Evolutionary conservation across 2,888 invertebrate species (phyloP).

Genomic region (Lordiphosa andalusiaca): DNA sequence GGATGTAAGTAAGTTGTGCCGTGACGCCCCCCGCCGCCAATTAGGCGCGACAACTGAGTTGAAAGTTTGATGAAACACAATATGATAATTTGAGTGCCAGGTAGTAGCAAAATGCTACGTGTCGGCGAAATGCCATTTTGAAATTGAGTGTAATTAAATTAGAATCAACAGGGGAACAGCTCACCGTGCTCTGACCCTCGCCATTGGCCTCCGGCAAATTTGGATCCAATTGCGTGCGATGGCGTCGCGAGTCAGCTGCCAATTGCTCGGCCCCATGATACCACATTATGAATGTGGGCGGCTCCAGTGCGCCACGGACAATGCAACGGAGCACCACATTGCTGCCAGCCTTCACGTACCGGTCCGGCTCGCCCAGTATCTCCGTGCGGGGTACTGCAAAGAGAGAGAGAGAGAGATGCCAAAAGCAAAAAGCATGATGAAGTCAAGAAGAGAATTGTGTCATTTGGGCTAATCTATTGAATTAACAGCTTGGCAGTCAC

Average conservation of each 20-base stretch:
- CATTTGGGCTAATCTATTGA: constrained; percentile 70
- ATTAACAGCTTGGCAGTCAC: constrained; percentile 73
- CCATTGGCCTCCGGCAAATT: constrained; percentile 77
- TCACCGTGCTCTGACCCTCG: constrained; percentile 79
- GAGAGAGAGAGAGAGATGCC: no score
- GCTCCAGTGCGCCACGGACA: constrained; percentile 93
- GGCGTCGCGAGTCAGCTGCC: constrained; percentile 78
- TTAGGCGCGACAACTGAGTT: constrained; percentile 38
- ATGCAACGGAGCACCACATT: constrained; percentile 93
- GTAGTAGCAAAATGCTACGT: constrained; percentile 5
- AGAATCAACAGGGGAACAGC: constrained; percentile 61
- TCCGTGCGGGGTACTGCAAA: constrained; percentile 93
- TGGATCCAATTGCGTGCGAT: constrained; percentile 79
- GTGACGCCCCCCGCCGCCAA: constrained; percentile 25
- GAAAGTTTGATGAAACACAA: constrained; percentile 45
- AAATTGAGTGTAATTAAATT: constrained; percentile 73
- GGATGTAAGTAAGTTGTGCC: constrained; percentile 1
- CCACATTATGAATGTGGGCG: constrained; percentile 97
- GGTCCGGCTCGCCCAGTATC: constrained; percentile 92
- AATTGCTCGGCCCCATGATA: constrained; percentile 84
- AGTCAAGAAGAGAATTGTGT: constrained; percentile 46
- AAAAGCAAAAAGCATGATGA: constrained; percentile 3
- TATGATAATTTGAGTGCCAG: constrained; percentile 47
- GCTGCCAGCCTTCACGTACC: constrained; percentile 94
- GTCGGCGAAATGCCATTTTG: constrained; percentile 35